Evolutionary conservation across 2,888 invertebrate genomes (phyloP).

Genomic region (Drosophila mercatorum): DNA sequence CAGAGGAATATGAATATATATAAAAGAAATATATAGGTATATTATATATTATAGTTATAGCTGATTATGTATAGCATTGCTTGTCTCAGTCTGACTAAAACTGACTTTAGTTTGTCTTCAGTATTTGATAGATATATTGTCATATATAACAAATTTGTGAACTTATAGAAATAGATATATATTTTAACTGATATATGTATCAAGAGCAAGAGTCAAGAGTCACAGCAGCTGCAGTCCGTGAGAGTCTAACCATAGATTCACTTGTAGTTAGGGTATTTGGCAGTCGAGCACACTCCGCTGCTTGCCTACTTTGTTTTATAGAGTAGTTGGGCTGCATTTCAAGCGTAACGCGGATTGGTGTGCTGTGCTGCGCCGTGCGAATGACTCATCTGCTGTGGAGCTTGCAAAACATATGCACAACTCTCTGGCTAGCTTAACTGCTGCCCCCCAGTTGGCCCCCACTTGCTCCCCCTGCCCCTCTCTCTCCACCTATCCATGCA

Average conservation of each 20-base stretch:
- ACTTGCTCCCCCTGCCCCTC: not conserved
- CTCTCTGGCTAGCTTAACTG: slow-evolving; percentile 1
- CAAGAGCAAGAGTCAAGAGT: no score
- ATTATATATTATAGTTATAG: no score
- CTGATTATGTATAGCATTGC: no score
- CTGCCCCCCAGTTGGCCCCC: not conserved
- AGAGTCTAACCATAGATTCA: not conserved
- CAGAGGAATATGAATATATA: not conserved
- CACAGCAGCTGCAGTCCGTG: no score
- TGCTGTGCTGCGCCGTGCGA: not conserved
- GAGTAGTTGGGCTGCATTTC: slow-evolving; percentile 44
- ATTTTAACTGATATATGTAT: no score
- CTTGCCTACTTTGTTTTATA: not conserved
- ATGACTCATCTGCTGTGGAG: slow-evolving; percentile 51
- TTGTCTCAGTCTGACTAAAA: no score
- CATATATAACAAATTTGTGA: no score
- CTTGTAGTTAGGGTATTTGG: not conserved
- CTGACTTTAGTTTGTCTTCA: no score
- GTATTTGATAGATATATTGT: no score
- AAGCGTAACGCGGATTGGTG: slow-evolving; percentile 50
- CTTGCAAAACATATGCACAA: slow-evolving; percentile 38
- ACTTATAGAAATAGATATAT: no score
- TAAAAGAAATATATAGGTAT: no score
- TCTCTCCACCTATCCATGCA: not conserved
- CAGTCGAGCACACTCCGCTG: slow-evolving; percentile 14